phyloP scores from a whole-genome alignment of 2,888 invertebrate species.

The Phalera bucephala region DNA sequence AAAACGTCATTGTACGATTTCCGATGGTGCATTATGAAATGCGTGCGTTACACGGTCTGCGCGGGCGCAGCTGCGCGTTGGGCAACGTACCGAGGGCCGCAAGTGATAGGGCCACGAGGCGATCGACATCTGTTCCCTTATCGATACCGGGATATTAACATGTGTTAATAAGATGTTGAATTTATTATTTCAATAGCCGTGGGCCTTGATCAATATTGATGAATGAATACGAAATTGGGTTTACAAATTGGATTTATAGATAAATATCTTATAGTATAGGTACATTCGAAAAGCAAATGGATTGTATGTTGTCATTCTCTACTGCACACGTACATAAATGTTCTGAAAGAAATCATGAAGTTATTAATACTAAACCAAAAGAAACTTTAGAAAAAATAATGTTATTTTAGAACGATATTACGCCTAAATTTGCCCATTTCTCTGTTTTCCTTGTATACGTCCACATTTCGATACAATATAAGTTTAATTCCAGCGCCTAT shows the following conservation, averaged over 20 bases:
- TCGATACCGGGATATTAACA: conserved; percentile 12
- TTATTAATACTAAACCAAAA: too few relatives aligned
- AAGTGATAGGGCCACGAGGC: conserved; percentile 15
- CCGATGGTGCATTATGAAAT: conserved; percentile 30
- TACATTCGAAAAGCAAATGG: too few relatives aligned
- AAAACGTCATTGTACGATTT: conserved; percentile 12
- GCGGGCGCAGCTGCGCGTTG: conserved; percentile 39
- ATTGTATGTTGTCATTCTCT: too few relatives aligned
- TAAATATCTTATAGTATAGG: too few relatives aligned
- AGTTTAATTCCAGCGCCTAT: too few relatives aligned
- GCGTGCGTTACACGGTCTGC: conserved; percentile 21
- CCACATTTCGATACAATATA: too few relatives aligned
- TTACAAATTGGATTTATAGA: background rate
- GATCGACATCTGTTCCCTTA: conserved; percentile 19
- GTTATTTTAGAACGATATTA: too few relatives aligned
- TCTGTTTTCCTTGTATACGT: too few relatives aligned
- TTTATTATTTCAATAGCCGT: conserved; percentile 1
- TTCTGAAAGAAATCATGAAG: too few relatives aligned
- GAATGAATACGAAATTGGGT: background rate
- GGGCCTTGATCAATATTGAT: background rate
- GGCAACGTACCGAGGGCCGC: conserved; percentile 18
- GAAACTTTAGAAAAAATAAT: too few relatives aligned
- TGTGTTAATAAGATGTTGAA: conserved; percentile 1
- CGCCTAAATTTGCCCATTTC: too few relatives aligned
- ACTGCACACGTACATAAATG: too few relatives aligned